phyloP scores from a whole-genome alignment of 1,140 invertebrate genomes.

The Pseudomyrmex sp. region DNA sequence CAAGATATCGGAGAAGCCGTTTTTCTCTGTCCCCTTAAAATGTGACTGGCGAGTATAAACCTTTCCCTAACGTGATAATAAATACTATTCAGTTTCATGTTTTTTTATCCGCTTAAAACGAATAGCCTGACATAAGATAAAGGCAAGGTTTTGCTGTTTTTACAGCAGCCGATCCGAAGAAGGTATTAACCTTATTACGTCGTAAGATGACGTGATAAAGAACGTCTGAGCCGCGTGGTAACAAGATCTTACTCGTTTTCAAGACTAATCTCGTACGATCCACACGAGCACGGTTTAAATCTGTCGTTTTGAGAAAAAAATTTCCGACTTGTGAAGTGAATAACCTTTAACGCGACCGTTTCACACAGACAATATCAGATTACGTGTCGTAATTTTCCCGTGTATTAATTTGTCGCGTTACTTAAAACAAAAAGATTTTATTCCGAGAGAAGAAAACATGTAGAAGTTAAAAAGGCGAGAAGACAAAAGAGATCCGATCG shows the following conservation, averaged over 20 bases:
- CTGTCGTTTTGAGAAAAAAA: neutral
- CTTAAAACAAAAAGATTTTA: neutral
- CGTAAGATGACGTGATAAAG: conserved; percentile 29
- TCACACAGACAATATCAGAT: no score
- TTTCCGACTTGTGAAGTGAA: no score
- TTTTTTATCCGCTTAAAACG: conserved; percentile 27
- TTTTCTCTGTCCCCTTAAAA: neutral
- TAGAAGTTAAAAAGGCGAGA: conserved; percentile 5
- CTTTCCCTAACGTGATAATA: neutral
- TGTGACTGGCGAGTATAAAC: neutral
- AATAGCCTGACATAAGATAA: conserved; percentile 13
- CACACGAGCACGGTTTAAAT: conserved; percentile 6
- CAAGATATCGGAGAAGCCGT: neutral
- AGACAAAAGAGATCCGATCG: conserved; percentile 14
- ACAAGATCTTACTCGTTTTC: conserved; percentile 21
- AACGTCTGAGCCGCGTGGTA: conserved; percentile 25
- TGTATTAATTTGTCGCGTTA: neutral
- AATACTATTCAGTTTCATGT: conserved; percentile 42
- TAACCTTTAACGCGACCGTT: no score
- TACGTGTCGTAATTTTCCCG: no score
- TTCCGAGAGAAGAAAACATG: neutral
- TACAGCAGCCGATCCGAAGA: conserved; percentile 15
- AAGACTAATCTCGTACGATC: conserved; percentile 19
- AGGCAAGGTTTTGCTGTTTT: conserved; percentile 30
- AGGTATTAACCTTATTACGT: conserved; percentile 46